These are phyloP conservation scores for Collichthys lucidus DNA, from an alignment of 2,113 vertebrate species.

Conservation along the genomic window DNA sequence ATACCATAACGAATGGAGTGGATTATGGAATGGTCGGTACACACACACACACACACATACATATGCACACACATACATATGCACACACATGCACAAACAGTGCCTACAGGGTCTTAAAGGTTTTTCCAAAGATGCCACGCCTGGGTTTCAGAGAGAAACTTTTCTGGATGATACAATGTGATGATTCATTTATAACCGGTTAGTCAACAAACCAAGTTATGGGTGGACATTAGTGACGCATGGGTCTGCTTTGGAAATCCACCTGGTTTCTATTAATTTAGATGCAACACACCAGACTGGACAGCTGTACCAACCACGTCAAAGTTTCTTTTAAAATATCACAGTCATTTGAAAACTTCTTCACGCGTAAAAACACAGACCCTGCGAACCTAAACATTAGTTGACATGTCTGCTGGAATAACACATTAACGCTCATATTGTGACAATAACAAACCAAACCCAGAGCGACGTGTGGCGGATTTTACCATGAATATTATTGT, in stretches of 20 bases:
- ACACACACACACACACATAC: conserved; percentile 10
- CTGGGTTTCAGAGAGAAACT: background rate
- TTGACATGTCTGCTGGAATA: background rate
- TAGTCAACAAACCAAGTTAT: background rate
- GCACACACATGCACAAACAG: conserved; percentile 1
- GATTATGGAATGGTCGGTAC: conserved; percentile 94
- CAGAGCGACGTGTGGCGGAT: background rate
- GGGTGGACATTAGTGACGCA: background rate
- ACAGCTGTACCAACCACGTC: background rate
- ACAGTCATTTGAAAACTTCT: background rate
- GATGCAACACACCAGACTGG: background rate
- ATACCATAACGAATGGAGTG: conserved; percentile 93
- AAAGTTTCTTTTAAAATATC: background rate
- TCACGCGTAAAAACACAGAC: background rate
- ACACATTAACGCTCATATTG: background rate
- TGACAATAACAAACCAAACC: background rate
- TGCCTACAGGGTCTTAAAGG: background rate
- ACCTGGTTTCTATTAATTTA: background rate
- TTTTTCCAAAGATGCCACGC: background rate
- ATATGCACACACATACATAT: too few species aligned
- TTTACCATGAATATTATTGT: background rate
- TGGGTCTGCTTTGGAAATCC: too few species aligned
- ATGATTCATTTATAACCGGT: background rate
- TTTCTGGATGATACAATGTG: background rate
- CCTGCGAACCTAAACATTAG: background rate